Evolutionary conservation across 2,797 vertebrate genomes (phyloP).

Genomic region (Sebastes umbrosus): DNA sequence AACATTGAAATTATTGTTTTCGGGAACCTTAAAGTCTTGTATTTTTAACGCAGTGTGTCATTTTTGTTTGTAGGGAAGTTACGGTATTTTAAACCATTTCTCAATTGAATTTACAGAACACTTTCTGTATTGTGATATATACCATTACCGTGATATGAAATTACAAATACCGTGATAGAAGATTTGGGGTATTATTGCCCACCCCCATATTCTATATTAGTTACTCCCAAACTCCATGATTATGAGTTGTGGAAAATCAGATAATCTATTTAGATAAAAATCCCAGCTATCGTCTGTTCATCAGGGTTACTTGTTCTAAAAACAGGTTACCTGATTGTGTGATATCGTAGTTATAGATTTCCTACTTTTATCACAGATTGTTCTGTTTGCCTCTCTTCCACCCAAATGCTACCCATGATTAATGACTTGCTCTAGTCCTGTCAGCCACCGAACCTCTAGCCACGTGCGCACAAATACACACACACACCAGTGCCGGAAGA

Average conservation of each 20-base stretch:
- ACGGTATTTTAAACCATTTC: no score
- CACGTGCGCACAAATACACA: neutral
- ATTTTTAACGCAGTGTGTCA: no score
- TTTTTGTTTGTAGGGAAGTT: no score
- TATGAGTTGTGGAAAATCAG: neutral
- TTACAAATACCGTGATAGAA: no score
- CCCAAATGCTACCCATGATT: constrained; percentile 47
- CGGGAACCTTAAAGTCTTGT: no score
- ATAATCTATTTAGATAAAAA: neutral
- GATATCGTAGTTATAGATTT: constrained; percentile 7
- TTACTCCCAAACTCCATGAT: neutral
- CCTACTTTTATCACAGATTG: constrained; percentile 15
- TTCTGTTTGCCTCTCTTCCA: constrained; percentile 13
- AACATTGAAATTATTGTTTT: no score
- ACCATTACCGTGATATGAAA: fast-evolving
- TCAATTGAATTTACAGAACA: no score
- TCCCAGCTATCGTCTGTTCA: neutral
- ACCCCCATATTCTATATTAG: neutral
- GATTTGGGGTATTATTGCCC: no score
- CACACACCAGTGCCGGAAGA: constrained; percentile 4
- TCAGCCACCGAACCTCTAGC: constrained; percentile 35
- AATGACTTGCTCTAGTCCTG: constrained; percentile 59
- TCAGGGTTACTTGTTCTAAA: neutral
- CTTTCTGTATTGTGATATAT: no score
- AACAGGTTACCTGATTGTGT: neutral